phyloP scores from a whole-genome alignment of 2,113 vertebrate genomes.

The Carlito syrichta region DNA sequence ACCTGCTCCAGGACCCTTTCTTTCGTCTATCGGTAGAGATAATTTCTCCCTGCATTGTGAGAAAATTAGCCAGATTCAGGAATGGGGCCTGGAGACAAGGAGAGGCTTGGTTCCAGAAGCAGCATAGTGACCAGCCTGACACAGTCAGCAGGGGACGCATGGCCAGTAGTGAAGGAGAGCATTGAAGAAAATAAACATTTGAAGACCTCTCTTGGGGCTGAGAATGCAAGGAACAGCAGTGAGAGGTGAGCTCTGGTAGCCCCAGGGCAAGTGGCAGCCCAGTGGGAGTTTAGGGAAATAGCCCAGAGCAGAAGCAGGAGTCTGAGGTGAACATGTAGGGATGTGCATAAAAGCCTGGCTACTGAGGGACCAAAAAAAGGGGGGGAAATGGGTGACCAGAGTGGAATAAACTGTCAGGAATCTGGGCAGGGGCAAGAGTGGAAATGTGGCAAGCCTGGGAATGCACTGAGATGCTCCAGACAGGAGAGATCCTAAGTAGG shows the following conservation, averaged over 20 bases:
- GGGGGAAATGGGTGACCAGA: background rate
- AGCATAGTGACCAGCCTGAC: background rate
- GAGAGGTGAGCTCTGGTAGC: too few relatives aligned
- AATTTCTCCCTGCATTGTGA: background rate
- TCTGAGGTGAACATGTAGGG: background rate
- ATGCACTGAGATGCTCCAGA: background rate
- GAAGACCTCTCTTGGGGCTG: background rate
- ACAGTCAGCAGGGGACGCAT: background rate
- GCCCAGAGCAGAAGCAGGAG: background rate
- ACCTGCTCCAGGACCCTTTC: background rate
- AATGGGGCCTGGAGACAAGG: background rate
- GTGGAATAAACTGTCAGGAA: background rate
- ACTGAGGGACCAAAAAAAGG: accelerated
- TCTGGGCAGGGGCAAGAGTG: background rate
- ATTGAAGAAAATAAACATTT: background rate
- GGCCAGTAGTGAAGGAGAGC: background rate
- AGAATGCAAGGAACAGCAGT: background rate
- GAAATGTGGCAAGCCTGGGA: background rate
- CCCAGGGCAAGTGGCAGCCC: background rate
- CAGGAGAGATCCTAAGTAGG: background rate
- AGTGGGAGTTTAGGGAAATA: background rate
- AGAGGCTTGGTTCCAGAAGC: background rate
- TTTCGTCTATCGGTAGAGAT: background rate
- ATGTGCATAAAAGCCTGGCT: background rate
- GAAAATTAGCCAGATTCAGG: background rate